Base-by-base conservation (phyloP, 2,797 vertebrate genomes). In the Enteromius thamalakanensis region DNA sequence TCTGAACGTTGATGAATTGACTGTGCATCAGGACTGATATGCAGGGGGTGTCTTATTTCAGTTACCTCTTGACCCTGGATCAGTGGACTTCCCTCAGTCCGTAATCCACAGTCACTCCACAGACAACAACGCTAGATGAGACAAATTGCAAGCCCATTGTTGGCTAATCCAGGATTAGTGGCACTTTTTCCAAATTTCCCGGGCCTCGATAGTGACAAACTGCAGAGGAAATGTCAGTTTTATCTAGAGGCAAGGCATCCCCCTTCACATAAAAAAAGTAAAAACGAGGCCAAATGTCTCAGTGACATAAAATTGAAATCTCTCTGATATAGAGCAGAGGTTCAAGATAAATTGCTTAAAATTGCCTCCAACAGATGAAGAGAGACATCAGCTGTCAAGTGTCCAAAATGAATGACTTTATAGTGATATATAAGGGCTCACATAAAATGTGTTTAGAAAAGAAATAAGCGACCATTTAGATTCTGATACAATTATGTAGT, bases 131-230 rank as follows among this genome's bases (percentile, higher is more conserved):
- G 70, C 71, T 32, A 53, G 77, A 60, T 65, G 71, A 85, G 81
- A 82, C 69, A 53, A 85, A 81, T 84, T 86, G 34, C 23, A 75
- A 83, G 11, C 7, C 79, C 67, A 82, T 86, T 83, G 70, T 82
- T 87, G 75, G 82, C 68, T 87, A 87, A 90, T 87, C 89, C 83
- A 26, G 65, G 88, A 89, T 90, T 88, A 88, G 76, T 37, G 37
- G 60, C 70, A 80, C 78, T 84, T 84, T 72, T 86, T 85, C 82
- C 68, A 80, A 87, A 55, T 64, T 69, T 83, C 51, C 74, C 26
- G 49, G 45, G 37, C 29, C 42, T 76, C 65, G 10, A 37, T 26
- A 47, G 70, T 83, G 60, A 70, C 51, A 84, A 71, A 80, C 40
- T 51, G 68, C 3, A 23, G 53, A 40, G 37, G 58, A 87, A 79